phyloP scores from a whole-genome alignment of 2,113 vertebrate genomes.

The Triplophysa rosa region DNA sequence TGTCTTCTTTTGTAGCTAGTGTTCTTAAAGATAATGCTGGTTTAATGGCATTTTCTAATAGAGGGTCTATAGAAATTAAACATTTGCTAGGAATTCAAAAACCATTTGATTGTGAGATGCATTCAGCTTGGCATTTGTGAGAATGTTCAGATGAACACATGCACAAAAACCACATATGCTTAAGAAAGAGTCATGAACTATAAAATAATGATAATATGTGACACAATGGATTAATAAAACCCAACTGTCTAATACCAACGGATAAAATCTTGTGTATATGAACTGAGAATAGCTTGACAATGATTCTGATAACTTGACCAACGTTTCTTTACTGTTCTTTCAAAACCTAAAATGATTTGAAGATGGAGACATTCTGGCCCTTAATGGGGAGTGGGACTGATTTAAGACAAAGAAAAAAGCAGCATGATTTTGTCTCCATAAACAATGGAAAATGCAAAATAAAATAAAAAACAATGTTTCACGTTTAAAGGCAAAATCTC shows the following conservation, averaged over 20 bases:
- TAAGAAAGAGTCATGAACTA: too few species aligned
- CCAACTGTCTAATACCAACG: neutral
- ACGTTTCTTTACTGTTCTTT: too few species aligned
- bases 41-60: neutral
- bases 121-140: constrained; percentile 1
- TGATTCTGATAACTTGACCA: neutral
- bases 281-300: constrained; percentile 2
- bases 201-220: neutral
- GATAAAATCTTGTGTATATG: neutral
- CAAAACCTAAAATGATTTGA: too few species aligned
- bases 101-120: neutral
- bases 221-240: neutral
- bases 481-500: constrained; percentile 35
- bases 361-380: too few species aligned
- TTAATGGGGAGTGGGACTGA: neutral
- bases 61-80: neutral
- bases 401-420: neutral
- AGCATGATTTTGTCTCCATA: constrained; percentile 6
- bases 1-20: neutral
- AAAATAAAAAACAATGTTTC: constrained; percentile 1
- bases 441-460: constrained; percentile 12
- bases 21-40: neutral
- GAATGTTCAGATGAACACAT: neutral
- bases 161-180: neutral
- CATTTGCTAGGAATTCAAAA: neutral